Evolutionary conservation across 2,888 invertebrate genomes (phyloP).

Genomic region (Leucoptera coffeella): DNA sequence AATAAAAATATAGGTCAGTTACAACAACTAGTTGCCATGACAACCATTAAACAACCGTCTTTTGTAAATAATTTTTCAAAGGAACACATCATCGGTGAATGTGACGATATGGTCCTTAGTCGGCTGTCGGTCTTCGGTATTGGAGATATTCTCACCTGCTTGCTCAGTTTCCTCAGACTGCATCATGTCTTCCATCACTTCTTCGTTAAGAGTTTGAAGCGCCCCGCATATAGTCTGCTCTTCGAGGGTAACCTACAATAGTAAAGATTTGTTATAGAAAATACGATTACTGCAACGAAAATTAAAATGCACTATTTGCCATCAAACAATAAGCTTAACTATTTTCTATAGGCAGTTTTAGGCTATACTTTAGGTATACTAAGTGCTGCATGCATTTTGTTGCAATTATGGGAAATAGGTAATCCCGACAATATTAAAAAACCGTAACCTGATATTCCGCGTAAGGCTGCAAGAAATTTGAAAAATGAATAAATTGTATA

Average conservation of each 20-base stretch:
- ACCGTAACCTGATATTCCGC: conserved; percentile 52
- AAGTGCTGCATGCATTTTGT: too few relatives aligned
- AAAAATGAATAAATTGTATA: too few relatives aligned
- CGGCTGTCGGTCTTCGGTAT: conserved; percentile 7
- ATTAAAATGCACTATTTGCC: neutral
- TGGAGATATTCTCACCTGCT: conserved; percentile 33
- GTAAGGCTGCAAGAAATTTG: conserved; percentile 38
- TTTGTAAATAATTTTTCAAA: conserved; percentile 9
- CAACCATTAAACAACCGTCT: neutral
- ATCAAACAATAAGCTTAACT: conserved; percentile 3
- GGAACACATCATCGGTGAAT: conserved; percentile 25
- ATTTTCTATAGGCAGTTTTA: too few relatives aligned
- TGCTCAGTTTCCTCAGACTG: conserved; percentile 60
- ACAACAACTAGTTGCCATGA: neutral
- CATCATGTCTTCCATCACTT: conserved; percentile 85
- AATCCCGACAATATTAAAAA: too few relatives aligned
- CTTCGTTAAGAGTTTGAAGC: conserved; percentile 86
- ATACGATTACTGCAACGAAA: neutral
- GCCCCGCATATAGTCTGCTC: conserved; percentile 95
- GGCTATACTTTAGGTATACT: too few relatives aligned
- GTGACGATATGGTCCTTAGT: conserved; percentile 19
- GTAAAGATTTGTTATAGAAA: conserved; percentile 2
- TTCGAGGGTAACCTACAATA: conserved; percentile 76
- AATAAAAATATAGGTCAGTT: neutral
- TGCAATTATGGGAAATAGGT: too few relatives aligned